These are phyloP conservation scores for Procambarus virginalis DNA, from an alignment of 1,140 invertebrate genomes.

Conservation along the genomic window DNA sequence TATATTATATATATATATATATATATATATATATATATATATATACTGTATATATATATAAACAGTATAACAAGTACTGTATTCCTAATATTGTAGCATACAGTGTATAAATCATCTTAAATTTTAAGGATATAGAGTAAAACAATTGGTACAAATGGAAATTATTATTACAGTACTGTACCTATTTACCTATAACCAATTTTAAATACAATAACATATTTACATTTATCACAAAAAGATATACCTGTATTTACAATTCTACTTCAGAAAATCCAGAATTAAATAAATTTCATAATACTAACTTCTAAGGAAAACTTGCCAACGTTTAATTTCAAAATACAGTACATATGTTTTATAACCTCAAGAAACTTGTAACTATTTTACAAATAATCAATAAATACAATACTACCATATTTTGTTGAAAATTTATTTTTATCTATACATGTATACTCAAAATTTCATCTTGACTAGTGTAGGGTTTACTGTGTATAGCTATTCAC, in stretches of 20 bases:
- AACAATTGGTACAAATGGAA: background rate
- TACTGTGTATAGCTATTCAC: too few species aligned
- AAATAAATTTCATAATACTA: background rate
- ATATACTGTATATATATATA: too few species aligned
- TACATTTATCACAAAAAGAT: slow-evolving; percentile 1
- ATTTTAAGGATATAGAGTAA: too few species aligned
- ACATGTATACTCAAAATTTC: too few species aligned
- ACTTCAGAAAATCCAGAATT: background rate
- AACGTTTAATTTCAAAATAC: background rate
- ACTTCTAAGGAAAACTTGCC: background rate
- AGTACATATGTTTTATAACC: background rate
- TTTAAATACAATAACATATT: background rate
- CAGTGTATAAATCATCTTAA: too few species aligned
- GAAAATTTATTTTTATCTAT: background rate
- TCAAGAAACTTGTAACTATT: background rate
- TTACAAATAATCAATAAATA: background rate
- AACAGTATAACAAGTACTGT: too few species aligned
- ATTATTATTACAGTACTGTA: background rate
- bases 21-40: background rate
- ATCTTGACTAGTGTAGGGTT: too few species aligned
- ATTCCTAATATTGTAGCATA: too few species aligned
- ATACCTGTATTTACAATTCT: background rate
- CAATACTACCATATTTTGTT: background rate
- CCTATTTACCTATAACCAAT: background rate
- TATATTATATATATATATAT: background rate